Evolutionary conservation across 1,140 invertebrate species (phyloP).

Genomic region (Hesperophylax magnus): DNA sequence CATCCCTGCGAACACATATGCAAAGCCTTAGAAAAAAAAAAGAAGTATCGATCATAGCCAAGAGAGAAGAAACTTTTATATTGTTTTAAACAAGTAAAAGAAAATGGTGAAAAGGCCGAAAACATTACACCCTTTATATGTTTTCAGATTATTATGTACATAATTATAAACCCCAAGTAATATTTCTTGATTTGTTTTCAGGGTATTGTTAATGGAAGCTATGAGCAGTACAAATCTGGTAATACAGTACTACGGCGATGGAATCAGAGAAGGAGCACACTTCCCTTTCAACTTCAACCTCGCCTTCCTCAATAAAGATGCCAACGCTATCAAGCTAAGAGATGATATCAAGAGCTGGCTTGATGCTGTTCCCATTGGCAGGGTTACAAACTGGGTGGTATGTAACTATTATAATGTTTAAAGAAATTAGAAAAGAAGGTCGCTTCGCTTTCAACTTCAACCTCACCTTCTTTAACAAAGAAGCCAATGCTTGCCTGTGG

Average conservation of each 20-base stretch:
- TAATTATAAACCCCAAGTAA: neutral
- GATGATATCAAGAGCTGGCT: conserved; percentile 64
- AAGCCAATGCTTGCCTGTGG: too few relatives aligned
- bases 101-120: too few relatives aligned
- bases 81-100: too few relatives aligned
- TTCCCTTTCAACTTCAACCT: conserved; percentile 76
- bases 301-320: conserved; percentile 57
- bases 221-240: conserved; percentile 72
- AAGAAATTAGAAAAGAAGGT: too few relatives aligned
- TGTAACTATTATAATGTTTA: conserved; percentile 52
- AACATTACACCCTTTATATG: too few relatives aligned
- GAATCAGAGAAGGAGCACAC: conserved; percentile 67
- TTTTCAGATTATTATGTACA: too few relatives aligned
- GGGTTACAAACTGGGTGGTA: conserved; percentile 67
- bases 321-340: conserved; percentile 61
- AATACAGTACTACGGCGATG: conserved; percentile 73
- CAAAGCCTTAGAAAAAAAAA: too few relatives aligned
- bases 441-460: too few relatives aligned
- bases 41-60: too few relatives aligned
- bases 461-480: too few relatives aligned
- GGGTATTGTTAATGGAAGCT: conserved; percentile 72
- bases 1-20: too few relatives aligned
- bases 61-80: too few relatives aligned
- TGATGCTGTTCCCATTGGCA: conserved; percentile 59
- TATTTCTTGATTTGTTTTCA: conserved; percentile 55